These are phyloP conservation scores for Sylvia atricapilla DNA, from an alignment of 2,113 vertebrate species.

Conservation along the genomic window DNA sequence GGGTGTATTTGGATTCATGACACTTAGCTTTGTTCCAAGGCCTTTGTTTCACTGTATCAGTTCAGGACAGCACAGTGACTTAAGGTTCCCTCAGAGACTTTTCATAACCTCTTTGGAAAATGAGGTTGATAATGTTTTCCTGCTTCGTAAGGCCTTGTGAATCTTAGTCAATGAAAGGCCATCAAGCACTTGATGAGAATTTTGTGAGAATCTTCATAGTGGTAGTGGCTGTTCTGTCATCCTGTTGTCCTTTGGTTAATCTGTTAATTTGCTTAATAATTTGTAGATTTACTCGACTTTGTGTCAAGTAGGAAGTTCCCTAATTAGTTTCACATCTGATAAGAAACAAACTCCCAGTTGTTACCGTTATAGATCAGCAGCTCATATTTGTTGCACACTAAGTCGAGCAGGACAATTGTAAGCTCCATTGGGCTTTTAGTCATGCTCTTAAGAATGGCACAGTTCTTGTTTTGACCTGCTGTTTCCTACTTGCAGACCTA, in stretches of 20 bases:
- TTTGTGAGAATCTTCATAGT: neutral
- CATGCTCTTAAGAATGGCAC: neutral
- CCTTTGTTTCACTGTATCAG: neutral
- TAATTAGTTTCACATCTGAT: neutral
- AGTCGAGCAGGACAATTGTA: neutral
- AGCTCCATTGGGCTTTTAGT: neutral
- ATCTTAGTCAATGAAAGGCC: neutral
- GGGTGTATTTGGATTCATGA: neutral
- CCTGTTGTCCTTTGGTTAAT: neutral
- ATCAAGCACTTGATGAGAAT: neutral
- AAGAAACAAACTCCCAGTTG: neutral
- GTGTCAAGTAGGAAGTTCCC: accelerated
- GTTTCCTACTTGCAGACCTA: neutral
- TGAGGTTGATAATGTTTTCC: neutral
- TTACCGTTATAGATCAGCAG: neutral
- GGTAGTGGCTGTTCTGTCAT: neutral
- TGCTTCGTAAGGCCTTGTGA: neutral
- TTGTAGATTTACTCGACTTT: neutral
- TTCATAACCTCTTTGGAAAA: neutral
- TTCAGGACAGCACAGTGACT: neutral
- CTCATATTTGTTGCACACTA: accelerated
- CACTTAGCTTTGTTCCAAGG: neutral
- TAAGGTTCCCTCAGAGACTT: neutral
- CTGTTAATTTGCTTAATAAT: neutral
- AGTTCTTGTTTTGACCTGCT: neutral